Evolutionary conservation across 2,113 vertebrate genomes (phyloP), one percentile per base, ranked within the genome.

Genomic region (Halichoerus grypus): DNA sequence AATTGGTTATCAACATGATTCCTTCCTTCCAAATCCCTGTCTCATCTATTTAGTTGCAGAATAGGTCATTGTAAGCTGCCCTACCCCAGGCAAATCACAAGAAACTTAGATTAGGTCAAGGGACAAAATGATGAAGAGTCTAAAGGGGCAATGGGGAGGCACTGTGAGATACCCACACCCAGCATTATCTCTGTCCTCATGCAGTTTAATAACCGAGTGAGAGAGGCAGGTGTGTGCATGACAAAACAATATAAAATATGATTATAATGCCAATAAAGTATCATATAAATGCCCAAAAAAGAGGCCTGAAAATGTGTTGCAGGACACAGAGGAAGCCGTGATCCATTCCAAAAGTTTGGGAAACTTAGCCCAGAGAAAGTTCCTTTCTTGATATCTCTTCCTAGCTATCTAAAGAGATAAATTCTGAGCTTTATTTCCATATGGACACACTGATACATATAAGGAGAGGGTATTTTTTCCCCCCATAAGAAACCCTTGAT

Each of bases 291-390:
- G 31, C 5, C 5, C 36, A 53, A 46, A 92, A 83, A 59, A 5
- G 14, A 55, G 67, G 2, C 13, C 55, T 2, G 0, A 28, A 55
- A 67, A 28, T 53, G 5, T 82, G 10, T 5, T 65, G 16, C 10
- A 13, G 31, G 8, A 57, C 13, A 7, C 22, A 86, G 76, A 71
- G 7, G 13, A 84, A 91, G 51, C 1, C n/a, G 83, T 67, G n/a
- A 79, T n/a, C 55, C 11, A 71, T 15, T 96, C 83, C 57, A 42
- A 94, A 85, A 49, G 42, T 76, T 53, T 89, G 36, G 22, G 49
- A 80, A 83, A 90, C 46, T 86, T 61, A 80, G 33, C 28, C 31
- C 33, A 76, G 39, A 91, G 28, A 63, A 87, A 55, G 15, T 59
- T 28, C 5, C 1, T 85, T 90, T 46, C 84, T 61, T 33, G n/a